These are phyloP conservation scores for Bombus confusus DNA, from an alignment of 1,140 invertebrate species.

Conservation along the genomic window DNA sequence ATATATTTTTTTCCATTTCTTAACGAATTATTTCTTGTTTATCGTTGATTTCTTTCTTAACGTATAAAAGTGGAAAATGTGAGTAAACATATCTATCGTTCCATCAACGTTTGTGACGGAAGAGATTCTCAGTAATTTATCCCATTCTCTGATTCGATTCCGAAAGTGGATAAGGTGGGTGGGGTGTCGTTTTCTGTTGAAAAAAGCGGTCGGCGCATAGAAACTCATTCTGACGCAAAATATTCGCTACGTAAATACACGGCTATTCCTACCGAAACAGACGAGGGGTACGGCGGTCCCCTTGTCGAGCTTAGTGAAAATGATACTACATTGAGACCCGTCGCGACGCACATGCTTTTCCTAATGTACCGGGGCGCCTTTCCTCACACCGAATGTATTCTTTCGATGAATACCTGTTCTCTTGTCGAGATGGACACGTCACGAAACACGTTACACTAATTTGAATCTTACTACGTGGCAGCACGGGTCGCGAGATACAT, in stretches of 20 bases:
- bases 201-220: neutral
- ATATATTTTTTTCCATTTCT: neutral
- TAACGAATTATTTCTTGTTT: neutral
- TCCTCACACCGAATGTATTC: neutral
- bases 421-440: neutral
- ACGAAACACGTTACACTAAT: neutral
- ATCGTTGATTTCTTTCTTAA: neutral
- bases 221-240: neutral
- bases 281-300: neutral
- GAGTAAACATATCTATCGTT: too few species aligned
- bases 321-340: neutral
- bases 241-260: neutral
- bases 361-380: neutral
- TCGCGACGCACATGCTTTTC: neutral
- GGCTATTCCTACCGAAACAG: neutral
- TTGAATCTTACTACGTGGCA: constrained; percentile 3
- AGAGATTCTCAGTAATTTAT: neutral
- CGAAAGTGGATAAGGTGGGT: neutral
- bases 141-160: neutral
- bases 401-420: neutral
- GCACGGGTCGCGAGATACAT: neutral
- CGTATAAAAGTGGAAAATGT: too few species aligned
- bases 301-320: neutral
- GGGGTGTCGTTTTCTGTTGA: neutral
- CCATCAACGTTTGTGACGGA: too few species aligned